Percentiles rank a stretch among this genome's conserved stretches.
Conservation (phyloP, 1,140 invertebrate genomes). For the Mycetomoellerius zeteki region DNA sequence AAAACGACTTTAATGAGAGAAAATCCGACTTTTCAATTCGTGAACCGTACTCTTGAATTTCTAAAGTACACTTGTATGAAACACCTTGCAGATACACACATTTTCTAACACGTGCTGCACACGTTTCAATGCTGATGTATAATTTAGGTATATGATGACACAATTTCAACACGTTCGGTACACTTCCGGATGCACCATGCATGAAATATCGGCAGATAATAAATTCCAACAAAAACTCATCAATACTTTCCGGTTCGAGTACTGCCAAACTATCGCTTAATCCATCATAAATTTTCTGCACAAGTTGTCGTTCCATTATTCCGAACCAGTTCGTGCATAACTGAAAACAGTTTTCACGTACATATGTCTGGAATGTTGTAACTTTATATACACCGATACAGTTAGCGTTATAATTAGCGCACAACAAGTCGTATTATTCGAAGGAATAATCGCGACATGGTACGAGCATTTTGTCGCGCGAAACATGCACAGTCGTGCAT, state of each 20-base stretch:
- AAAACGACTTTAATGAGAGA: neutral
- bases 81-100: neutral
- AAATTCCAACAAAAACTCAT: conserved; percentile 29
- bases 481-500: neutral
- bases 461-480: neutral
- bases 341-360: neutral
- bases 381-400: conserved; percentile 10
- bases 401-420: conserved; percentile 2
- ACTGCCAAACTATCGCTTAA: neutral
- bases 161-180: conserved; percentile 7
- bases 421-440: conserved; percentile 7
- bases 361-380: neutral
- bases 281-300: neutral
- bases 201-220: conserved; percentile 31
- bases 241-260: neutral
- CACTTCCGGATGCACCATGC: conserved; percentile 10
- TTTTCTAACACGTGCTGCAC: neutral
- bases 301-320: conserved; percentile 12
- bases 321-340: neutral
- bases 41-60: neutral
- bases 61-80: neutral
- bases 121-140: neutral
- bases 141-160: conserved; percentile 3
- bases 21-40: neutral
- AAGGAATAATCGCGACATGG: neutral